Evolutionary conservation across 2,797 vertebrate species (phyloP).

Genomic region (Petrocephalus sullivani): DNA sequence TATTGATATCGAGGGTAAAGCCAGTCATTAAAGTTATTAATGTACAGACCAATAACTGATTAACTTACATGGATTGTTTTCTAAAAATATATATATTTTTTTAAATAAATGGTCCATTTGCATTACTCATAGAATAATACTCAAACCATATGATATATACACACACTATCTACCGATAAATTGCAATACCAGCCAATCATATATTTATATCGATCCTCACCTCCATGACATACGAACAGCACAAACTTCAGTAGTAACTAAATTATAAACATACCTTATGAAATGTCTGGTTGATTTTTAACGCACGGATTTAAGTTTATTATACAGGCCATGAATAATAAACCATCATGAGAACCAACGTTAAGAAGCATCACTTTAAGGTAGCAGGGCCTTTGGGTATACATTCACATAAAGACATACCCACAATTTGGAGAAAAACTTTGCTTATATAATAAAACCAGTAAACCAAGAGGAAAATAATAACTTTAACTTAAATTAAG

Average conservation of each 20-base stretch:
- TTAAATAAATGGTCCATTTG: neutral
- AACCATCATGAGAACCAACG: neutral
- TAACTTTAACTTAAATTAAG: neutral
- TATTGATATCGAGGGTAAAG: neutral
- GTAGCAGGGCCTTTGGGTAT: neutral
- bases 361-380: neutral
- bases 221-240: neutral
- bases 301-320: neutral
- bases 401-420: neutral
- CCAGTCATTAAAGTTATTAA: neutral
- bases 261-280: neutral
- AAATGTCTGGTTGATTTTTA: neutral
- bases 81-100: neutral
- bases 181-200: neutral
- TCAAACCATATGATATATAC: neutral
- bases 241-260: neutral
- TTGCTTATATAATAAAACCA: neutral
- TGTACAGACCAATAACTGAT: neutral
- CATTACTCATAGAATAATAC: neutral
- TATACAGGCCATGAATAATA: neutral
- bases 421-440: neutral
- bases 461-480: too few species aligned
- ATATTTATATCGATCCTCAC: neutral
- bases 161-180: too few species aligned
- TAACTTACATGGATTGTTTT: neutral